Percentiles rank a stretch among this genome's conserved stretches.
Conservation (phyloP, 2,888 invertebrate species). For the Cecidostiba fungosa region DNA sequence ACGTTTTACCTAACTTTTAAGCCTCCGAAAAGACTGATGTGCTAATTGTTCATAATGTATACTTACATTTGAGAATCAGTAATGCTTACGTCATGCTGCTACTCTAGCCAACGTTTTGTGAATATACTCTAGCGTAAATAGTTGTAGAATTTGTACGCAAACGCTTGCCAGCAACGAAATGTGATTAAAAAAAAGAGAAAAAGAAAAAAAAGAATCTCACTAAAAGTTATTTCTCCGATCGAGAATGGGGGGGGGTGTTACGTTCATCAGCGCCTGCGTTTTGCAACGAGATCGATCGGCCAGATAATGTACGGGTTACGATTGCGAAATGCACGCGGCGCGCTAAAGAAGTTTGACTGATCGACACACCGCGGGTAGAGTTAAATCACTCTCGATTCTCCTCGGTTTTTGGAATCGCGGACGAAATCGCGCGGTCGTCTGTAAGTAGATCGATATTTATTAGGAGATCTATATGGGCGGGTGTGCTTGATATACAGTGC, state of each 20-base stretch:
- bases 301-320: background rate
- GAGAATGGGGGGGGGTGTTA: background rate
- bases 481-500: too few species aligned
- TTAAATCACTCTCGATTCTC: constrained; percentile 36
- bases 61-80: too few species aligned
- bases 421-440: constrained; percentile 46
- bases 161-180: background rate
- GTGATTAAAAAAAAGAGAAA: too few species aligned
- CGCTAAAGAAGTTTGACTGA: constrained; percentile 46
- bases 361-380: background rate
- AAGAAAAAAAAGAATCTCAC: background rate
- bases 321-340: constrained; percentile 33
- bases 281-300: constrained; percentile 23
- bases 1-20: background rate
- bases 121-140: too few species aligned
- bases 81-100: too few species aligned
- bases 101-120: too few species aligned
- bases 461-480: background rate
- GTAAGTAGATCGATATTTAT: constrained; percentile 46
- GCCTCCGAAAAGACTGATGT: background rate
- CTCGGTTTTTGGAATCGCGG: constrained; percentile 30
- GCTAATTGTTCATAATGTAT: background rate
- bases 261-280: background rate
- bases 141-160: background rate
- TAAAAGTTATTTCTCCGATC: background rate